These are phyloP conservation scores for Corapipo altera DNA, from an alignment of 2,113 vertebrate species.

Conservation along the genomic window DNA sequence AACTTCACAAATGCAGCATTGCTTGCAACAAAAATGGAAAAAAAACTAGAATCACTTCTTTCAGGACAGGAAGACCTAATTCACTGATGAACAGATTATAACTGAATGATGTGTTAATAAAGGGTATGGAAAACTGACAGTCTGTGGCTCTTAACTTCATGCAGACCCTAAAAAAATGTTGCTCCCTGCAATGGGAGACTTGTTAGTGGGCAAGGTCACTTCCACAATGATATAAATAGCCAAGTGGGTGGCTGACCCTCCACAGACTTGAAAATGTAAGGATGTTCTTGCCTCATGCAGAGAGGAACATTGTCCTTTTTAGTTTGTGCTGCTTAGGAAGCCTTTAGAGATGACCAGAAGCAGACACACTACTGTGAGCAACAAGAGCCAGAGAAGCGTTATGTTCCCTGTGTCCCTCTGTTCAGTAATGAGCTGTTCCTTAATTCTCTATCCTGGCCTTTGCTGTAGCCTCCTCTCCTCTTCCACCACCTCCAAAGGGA, in stretches of 20 bases:
- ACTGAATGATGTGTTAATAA: background rate
- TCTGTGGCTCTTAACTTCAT: background rate
- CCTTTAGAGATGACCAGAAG: background rate
- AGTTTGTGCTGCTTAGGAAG: background rate
- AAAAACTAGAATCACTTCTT: background rate
- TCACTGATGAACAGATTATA: background rate
- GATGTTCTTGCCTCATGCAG: background rate
- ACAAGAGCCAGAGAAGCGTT: background rate
- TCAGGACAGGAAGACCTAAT: background rate
- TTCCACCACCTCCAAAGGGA: background rate
- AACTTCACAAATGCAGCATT: background rate
- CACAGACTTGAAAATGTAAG: background rate
- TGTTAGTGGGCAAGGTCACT: background rate
- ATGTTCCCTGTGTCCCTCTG: background rate
- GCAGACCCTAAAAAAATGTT: background rate
- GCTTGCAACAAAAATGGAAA: background rate
- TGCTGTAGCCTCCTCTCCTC: background rate
- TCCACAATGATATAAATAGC: background rate
- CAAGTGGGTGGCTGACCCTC: background rate
- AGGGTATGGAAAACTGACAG: background rate
- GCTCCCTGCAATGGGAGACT: background rate
- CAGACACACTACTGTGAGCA: background rate
- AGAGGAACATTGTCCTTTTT: background rate
- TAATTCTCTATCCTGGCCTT: background rate
- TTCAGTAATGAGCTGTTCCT: background rate